Conservation (phyloP, 2,113 vertebrate species). For the Phalacrocorax pelagicus region DNA sequence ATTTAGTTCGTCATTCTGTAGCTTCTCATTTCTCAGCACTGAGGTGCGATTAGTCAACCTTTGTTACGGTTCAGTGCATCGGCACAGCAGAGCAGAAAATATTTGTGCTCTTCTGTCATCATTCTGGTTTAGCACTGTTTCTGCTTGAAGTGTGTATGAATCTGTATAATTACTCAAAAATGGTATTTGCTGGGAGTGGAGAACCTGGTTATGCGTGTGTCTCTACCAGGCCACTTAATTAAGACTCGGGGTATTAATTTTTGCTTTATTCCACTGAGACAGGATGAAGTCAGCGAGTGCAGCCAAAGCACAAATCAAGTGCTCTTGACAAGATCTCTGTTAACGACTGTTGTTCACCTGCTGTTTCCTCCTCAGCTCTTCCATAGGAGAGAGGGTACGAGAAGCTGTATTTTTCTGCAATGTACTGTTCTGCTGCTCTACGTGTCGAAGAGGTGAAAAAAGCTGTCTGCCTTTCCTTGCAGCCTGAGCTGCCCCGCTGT, state of each 20-base stretch:
- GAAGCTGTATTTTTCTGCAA: neutral
- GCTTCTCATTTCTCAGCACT: neutral
- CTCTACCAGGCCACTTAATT: neutral
- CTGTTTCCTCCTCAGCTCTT: neutral
- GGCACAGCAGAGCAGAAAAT: neutral
- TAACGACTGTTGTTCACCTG: neutral
- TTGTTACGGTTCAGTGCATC: neutral
- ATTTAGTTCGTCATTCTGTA: neutral
- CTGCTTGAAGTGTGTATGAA: neutral
- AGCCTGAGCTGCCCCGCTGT: neutral
- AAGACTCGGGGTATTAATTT: neutral
- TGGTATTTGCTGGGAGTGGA: neutral
- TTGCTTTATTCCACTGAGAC: neutral
- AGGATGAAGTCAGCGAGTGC: neutral
- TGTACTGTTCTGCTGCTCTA: neutral
- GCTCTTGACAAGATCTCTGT: neutral
- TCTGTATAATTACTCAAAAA: neutral
- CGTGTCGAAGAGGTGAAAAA: neutral
- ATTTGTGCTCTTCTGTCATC: neutral
- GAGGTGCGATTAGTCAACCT: neutral
- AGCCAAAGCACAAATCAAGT: neutral
- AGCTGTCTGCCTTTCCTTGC: neutral
- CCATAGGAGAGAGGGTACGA: fast-evolving
- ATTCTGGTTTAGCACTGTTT: neutral
- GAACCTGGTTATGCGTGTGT: neutral